Percentiles rank a stretch among this genome's conserved stretches.
These are phyloP conservation scores for Cavia aperea DNA, from an alignment of 2,113 vertebrate genomes.

Conservation along the genomic window DNA sequence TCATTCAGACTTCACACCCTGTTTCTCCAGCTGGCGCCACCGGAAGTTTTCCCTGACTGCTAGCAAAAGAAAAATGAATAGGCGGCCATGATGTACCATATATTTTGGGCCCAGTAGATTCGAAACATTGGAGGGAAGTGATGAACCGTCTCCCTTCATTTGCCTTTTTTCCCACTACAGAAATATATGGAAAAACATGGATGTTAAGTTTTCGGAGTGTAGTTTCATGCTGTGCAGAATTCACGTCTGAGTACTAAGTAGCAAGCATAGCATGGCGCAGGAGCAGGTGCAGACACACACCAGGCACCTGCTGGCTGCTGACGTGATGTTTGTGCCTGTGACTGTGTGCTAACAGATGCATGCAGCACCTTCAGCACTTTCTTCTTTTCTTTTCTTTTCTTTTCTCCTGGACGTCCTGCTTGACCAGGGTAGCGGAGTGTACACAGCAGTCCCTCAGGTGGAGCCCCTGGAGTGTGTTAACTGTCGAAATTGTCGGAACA, in stretches of 20 bases:
- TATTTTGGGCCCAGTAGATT: slow-evolving; percentile 46
- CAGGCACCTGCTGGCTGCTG: fast-evolving
- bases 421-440: slow-evolving; percentile 83
- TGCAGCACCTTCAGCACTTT: neutral
- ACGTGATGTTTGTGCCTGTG: fast-evolving
- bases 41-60: slow-evolving; percentile 52
- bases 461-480: slow-evolving; percentile 86
- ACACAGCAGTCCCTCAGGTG: slow-evolving; percentile 81
- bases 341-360: neutral
- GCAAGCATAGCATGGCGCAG: fast-evolving
- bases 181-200: slow-evolving; percentile 43
- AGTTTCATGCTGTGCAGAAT: neutral
- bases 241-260: neutral
- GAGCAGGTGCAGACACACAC: neutral
- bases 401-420: neutral
- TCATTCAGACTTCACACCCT: slow-evolving; percentile 58
- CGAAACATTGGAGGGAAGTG: slow-evolving; percentile 66
- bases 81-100: slow-evolving; percentile 52
- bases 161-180: slow-evolving; percentile 61
- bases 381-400: neutral
- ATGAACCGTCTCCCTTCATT: slow-evolving; percentile 62
- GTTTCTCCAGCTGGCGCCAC: slow-evolving; percentile 49
- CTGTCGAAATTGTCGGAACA: slow-evolving; percentile 95
- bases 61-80: slow-evolving; percentile 54
- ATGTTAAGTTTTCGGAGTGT: neutral